Conservation (phyloP, 2,888 invertebrate species). For the Drosophila limbata region DNA sequence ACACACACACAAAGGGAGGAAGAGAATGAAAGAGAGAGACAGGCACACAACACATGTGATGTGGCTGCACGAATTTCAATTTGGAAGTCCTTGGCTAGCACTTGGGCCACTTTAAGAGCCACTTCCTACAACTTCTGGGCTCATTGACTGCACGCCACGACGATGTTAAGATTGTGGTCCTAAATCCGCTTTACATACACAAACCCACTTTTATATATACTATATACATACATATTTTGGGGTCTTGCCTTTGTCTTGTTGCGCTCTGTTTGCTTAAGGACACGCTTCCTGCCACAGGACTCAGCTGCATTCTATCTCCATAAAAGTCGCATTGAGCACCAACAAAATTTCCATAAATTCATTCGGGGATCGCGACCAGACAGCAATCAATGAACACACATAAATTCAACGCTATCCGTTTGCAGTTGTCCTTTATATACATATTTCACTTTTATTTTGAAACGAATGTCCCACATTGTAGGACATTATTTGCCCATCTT, state of each 20-base stretch:
- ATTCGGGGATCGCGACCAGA: slow-evolving; percentile 41
- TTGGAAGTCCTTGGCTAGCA: slow-evolving; percentile 47
- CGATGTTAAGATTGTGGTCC: slow-evolving; percentile 23
- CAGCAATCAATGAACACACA: slow-evolving; percentile 75
- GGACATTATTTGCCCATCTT: slow-evolving; percentile 69
- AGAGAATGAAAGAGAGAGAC: neutral
- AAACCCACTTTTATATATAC: neutral
- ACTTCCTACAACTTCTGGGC: slow-evolving; percentile 45
- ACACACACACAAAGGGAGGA: neutral
- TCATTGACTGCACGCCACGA: slow-evolving; percentile 57
- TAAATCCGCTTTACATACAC: slow-evolving; percentile 38
- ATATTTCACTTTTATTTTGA: slow-evolving; percentile 3
- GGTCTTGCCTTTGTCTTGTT: slow-evolving; percentile 35
- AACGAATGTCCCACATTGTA: slow-evolving; percentile 37
- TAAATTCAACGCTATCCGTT: slow-evolving; percentile 72
- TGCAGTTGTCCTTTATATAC: slow-evolving; percentile 25
- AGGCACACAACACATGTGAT: slow-evolving; percentile 1
- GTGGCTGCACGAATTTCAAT: slow-evolving; percentile 49
- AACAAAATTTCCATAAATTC: slow-evolving; percentile 75
- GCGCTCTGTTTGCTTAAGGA: slow-evolving; percentile 35
- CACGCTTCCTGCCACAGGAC: slow-evolving; percentile 27
- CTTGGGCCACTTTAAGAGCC: slow-evolving; percentile 58
- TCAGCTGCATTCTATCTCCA: slow-evolving; percentile 78
- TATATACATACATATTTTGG: slow-evolving; percentile 5
- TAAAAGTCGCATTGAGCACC: slow-evolving; percentile 68